Evolutionary conservation across 2,113 vertebrate species (phyloP).

Genomic region (Sisor rabdophorus): DNA sequence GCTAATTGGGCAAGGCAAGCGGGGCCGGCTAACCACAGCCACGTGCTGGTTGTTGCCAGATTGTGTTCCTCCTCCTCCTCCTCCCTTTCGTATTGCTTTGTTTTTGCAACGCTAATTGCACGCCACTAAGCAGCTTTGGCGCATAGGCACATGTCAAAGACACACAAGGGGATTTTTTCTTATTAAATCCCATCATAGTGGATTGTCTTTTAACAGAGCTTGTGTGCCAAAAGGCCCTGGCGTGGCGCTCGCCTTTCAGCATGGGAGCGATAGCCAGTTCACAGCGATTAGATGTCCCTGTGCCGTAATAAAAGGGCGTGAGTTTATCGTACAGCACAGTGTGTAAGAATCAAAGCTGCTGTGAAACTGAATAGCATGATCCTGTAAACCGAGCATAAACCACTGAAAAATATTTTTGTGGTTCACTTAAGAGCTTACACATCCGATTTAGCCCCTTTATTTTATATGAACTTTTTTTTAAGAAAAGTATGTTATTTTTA

Average conservation of each 20-base stretch:
- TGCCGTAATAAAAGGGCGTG: constrained; percentile 35
- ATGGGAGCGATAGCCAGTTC: constrained; percentile 34
- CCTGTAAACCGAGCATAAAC: constrained; percentile 7
- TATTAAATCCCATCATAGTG: constrained; percentile 33
- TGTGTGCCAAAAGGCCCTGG: constrained; percentile 33
- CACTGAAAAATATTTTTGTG: neutral
- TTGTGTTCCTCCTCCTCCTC: constrained; percentile 31
- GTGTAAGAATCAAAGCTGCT: constrained; percentile 28
- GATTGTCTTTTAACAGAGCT: constrained; percentile 33
- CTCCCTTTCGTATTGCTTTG: constrained; percentile 38
- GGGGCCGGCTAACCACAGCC: constrained; percentile 60
- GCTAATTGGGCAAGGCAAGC: constrained; percentile 71
- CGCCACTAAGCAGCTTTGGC: constrained; percentile 41
- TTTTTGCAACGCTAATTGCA: constrained; percentile 61
- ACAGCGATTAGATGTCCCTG: constrained; percentile 41
- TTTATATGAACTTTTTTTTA: no score
- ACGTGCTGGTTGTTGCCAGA: constrained; percentile 47
- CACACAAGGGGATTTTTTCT: constrained; percentile 29
- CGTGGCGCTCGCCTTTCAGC: constrained; percentile 31
- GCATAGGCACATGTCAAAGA: constrained; percentile 39
- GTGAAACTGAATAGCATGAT: constrained; percentile 6
- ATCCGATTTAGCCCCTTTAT: neutral
- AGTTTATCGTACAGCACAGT: constrained; percentile 38
- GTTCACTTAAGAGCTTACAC: neutral
- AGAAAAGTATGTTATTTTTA: no score